phyloP scores from a whole-genome alignment of 2,113 vertebrate genomes.

The Macrotis lagotis region DNA sequence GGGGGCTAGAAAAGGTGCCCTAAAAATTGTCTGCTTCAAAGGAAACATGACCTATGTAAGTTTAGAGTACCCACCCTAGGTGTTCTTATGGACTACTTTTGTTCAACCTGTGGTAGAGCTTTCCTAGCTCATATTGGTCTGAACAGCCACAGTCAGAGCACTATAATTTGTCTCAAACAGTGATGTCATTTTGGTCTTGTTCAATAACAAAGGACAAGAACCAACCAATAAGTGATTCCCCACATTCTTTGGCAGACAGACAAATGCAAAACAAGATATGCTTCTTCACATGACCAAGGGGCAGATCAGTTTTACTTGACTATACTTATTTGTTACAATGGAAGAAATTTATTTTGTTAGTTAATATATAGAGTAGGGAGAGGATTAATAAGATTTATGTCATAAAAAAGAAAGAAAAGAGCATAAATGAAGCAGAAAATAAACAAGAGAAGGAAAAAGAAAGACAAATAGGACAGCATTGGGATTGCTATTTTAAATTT shows the following conservation, averaged over 20 bases:
- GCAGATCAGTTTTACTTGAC: neutral
- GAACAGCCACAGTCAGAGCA: too few relatives aligned
- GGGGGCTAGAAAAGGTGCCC: too few relatives aligned
- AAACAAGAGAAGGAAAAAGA: neutral
- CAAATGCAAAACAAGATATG: neutral
- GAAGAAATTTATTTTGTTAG: neutral
- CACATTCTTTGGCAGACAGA: neutral
- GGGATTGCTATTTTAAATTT: neutral
- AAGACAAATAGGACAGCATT: neutral
- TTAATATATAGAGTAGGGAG: neutral
- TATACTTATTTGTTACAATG: neutral
- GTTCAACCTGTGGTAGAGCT: too few relatives aligned
- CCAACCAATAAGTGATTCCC: neutral
- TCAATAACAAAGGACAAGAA: too few relatives aligned
- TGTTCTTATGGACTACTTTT: too few relatives aligned
- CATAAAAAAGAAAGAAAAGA: neutral
- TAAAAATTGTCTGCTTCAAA: too few relatives aligned
- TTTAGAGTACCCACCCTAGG: too few relatives aligned
- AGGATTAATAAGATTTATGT: neutral
- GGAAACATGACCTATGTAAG: too few relatives aligned
- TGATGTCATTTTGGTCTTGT: too few relatives aligned
- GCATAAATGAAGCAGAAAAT: neutral
- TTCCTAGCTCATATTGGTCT: too few relatives aligned
- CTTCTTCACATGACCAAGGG: neutral
- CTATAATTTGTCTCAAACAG: too few relatives aligned